phyloP scores from a whole-genome alignment of 2,888 invertebrate genomes.

The Folsomia candida region DNA sequence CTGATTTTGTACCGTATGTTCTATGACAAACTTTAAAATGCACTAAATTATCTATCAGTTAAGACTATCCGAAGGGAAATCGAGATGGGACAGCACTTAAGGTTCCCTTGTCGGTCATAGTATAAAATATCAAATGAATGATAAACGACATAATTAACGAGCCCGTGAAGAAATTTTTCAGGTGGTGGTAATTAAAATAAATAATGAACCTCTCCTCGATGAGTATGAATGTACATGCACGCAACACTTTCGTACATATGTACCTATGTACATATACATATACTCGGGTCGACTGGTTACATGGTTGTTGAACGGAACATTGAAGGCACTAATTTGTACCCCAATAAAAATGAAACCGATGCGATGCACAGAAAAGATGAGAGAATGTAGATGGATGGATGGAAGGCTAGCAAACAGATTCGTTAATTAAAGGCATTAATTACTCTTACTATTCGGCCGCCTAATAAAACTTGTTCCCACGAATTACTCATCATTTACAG shows the following conservation, averaged over 20 bases:
- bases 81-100: too few species aligned
- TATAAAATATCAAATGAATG: background rate
- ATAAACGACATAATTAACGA: background rate
- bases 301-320: background rate
- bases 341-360: slow-evolving; percentile 18
- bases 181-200: slow-evolving; percentile 4
- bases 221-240: too few species aligned
- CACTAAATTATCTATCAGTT: too few species aligned
- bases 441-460: slow-evolving; percentile 19
- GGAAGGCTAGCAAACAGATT: slow-evolving; percentile 9
- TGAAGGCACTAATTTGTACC: slow-evolving; percentile 17
- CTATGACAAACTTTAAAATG: too few species aligned
- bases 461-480: slow-evolving; percentile 28
- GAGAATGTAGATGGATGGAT: background rate
- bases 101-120: slow-evolving; percentile 1
- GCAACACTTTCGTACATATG: too few species aligned
- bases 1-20: too few species aligned
- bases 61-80: too few species aligned
- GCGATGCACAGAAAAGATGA: too few species aligned
- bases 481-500: slow-evolving; percentile 22
- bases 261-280: background rate
- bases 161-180: background rate
- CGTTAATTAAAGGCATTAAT: slow-evolving; percentile 30
- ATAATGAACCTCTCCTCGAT: background rate
- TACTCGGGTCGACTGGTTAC: background rate